phyloP scores from a whole-genome alignment of 2,113 vertebrate species.

The Lophochroa leadbeateri region DNA sequence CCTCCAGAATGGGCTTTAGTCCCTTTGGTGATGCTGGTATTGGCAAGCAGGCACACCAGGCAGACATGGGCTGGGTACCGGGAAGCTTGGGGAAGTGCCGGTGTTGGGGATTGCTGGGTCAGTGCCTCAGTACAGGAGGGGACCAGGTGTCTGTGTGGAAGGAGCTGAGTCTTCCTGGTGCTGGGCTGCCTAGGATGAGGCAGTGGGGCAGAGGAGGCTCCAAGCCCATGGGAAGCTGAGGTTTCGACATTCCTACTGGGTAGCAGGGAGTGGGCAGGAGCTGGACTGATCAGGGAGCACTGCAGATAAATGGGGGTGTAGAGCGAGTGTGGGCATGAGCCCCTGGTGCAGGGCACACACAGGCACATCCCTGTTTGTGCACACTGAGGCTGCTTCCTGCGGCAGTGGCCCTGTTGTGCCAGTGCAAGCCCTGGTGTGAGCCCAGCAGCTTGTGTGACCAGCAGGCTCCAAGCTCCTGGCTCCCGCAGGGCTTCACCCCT shows the following conservation, averaged over 20 bases:
- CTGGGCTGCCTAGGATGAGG: background rate
- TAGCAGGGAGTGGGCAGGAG: background rate
- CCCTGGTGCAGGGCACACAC: background rate
- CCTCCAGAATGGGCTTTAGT: background rate
- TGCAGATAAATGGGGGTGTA: background rate
- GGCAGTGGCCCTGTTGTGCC: accelerated
- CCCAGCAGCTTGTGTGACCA: background rate
- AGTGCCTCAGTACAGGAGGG: background rate
- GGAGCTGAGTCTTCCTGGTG: background rate
- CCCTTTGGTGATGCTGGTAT: background rate
- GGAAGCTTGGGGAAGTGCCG: background rate
- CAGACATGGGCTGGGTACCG: background rate
- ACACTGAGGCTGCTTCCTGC: background rate
- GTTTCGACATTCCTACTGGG: background rate
- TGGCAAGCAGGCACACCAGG: background rate
- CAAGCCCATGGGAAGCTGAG: background rate
- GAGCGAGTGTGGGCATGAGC: background rate
- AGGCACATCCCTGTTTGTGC: background rate
- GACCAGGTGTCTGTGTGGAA: background rate
- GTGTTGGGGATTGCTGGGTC: accelerated
- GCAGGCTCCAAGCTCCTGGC: background rate
- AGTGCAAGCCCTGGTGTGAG: accelerated
- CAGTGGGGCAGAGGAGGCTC: background rate
- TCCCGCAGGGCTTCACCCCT: background rate
- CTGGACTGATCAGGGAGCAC: background rate